Evolutionary conservation across 2,888 invertebrate species (phyloP).

Genomic region (Xanthia icteritia): DNA sequence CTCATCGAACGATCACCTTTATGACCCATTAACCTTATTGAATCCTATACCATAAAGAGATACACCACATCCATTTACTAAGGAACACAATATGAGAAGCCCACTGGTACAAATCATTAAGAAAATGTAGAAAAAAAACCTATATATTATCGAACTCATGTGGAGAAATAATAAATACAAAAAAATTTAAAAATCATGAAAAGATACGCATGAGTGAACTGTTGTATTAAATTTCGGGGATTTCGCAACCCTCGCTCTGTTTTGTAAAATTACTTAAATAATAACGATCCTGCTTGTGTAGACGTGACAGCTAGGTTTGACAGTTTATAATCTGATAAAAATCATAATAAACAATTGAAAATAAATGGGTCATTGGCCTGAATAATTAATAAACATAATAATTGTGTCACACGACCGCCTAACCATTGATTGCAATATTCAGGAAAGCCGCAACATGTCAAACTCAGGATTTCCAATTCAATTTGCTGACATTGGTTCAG

Average conservation of each 20-base stretch:
- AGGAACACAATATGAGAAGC: constrained; percentile 1
- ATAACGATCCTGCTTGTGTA: not conserved
- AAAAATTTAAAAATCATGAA: not conserved
- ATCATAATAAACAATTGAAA: not conserved
- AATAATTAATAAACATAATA: constrained; percentile 2
- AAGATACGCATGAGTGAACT: constrained; percentile 6
- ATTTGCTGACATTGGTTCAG: constrained; percentile 10
- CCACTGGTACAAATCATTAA: constrained; percentile 1
- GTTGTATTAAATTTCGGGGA: constrained; percentile 22
- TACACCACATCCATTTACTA: constrained; percentile 27
- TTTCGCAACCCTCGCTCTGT: constrained; percentile 1
- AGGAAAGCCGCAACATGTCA: constrained; percentile 43
- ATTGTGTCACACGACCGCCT: not conserved
- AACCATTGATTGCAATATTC: constrained; percentile 3
- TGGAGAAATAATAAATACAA: not conserved
- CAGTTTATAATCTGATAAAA: not conserved
- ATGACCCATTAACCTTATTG: constrained; percentile 29
- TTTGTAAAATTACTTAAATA: constrained; percentile 5
- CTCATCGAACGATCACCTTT: constrained; percentile 25
- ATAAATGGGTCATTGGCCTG: not conserved
- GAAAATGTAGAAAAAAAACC: not conserved
- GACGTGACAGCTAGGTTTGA: not conserved
- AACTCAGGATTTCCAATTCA: constrained; percentile 13
- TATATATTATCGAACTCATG: not conserved
- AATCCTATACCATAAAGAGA: constrained; percentile 9